phyloP scores from a whole-genome alignment of 2,113 vertebrate species.

The Rhynchomys soricoides region DNA sequence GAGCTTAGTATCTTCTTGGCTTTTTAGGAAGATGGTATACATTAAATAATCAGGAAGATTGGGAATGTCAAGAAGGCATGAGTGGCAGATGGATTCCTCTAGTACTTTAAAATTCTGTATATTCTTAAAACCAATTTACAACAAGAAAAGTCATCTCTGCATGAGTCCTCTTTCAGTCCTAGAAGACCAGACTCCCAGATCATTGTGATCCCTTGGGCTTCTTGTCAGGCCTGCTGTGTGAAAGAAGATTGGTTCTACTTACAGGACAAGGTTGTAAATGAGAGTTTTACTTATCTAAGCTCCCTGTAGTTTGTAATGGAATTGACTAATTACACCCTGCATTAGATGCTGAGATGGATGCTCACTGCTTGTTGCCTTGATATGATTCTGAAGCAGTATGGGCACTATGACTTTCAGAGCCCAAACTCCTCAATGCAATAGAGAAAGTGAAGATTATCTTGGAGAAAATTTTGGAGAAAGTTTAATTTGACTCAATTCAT shows the following conservation, averaged over 20 bases:
- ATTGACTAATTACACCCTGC: not conserved
- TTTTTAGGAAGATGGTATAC: not conserved
- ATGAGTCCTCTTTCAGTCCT: slow-evolving; percentile 5
- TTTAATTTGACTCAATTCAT: not conserved
- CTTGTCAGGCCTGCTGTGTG: not conserved
- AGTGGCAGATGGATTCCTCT: not conserved
- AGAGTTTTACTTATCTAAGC: not conserved
- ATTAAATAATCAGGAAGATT: not conserved
- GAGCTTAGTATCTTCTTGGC: not conserved
- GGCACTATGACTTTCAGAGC: rapidly evolving
- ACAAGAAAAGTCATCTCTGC: slow-evolving; percentile 20
- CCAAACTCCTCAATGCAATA: not conserved
- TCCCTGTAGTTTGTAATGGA: not conserved
- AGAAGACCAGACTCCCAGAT: not conserved
- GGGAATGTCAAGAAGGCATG: not conserved
- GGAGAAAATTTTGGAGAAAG: not conserved
- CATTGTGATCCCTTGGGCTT: not conserved
- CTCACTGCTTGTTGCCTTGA: not conserved
- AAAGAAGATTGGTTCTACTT: not conserved
- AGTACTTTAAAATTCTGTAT: not conserved
- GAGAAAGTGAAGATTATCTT: not conserved
- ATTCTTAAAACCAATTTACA: slow-evolving; percentile 52
- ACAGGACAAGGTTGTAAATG: not conserved
- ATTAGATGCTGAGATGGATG: not conserved
- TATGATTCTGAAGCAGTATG: not conserved